Percentiles rank a stretch among this genome's conserved stretches.
Evolutionary conservation across 2,888 invertebrate species (phyloP).

Genomic region (Saturnia pavonia): DNA sequence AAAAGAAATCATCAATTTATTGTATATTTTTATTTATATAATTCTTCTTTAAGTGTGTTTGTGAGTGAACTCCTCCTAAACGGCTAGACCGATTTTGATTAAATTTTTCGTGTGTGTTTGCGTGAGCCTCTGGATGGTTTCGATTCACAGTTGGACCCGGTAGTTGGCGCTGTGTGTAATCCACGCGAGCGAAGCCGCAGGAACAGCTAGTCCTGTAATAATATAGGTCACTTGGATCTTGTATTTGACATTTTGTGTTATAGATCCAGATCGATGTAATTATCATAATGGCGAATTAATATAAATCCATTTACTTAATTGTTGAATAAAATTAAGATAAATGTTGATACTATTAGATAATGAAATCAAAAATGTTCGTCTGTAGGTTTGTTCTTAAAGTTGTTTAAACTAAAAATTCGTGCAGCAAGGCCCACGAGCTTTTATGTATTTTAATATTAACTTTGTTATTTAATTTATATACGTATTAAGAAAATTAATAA

Average conservation of each 20-base stretch:
- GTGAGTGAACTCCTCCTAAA: too few species aligned
- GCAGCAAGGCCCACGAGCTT: background rate
- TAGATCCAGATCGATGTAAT: background rate
- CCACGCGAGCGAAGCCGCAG: too few species aligned
- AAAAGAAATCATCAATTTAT: background rate
- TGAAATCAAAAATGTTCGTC: background rate
- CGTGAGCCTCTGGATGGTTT: too few species aligned
- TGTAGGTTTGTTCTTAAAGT: background rate
- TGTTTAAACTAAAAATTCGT: background rate
- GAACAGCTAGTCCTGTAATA: background rate
- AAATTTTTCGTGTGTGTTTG: too few species aligned
- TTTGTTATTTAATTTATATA: too few species aligned
- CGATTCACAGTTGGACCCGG: too few species aligned
- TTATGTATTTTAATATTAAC: too few species aligned
- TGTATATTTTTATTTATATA: background rate
- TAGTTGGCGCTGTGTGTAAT: too few species aligned
- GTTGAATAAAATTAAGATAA: conserved; percentile 7
- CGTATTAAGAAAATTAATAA: too few species aligned
- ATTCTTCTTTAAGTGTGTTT: too few species aligned
- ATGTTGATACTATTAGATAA: background rate
- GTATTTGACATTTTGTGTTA: conserved; percentile 7
- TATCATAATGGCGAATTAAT: conserved; percentile 10
- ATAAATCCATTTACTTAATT: conserved; percentile 8
- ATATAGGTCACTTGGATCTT: background rate
- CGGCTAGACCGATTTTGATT: too few species aligned